These are phyloP conservation scores for Drosophila maculinotata DNA, from an alignment of 2,888 invertebrate genomes.

Conservation along the genomic window DNA sequence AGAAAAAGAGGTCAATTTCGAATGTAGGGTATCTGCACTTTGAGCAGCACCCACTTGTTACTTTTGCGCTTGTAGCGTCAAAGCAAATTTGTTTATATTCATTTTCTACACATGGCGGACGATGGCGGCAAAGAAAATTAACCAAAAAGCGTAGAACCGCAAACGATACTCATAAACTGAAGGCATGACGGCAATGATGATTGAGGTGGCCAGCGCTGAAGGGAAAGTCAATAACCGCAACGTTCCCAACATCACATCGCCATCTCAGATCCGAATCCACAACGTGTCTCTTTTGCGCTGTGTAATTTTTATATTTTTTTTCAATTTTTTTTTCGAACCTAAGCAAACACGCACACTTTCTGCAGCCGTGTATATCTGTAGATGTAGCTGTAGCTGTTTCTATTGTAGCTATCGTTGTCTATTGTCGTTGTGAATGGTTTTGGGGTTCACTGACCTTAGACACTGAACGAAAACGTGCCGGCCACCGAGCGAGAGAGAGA, in stretches of 20 bases:
- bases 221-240: conserved; percentile 66
- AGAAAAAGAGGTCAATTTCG: no score
- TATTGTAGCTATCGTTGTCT: no score
- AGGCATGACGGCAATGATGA: conserved; percentile 25
- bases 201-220: conserved; percentile 30
- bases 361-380: conserved; percentile 9
- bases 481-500: neutral
- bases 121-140: conserved; percentile 31
- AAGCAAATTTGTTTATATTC: conserved; percentile 63
- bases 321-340: conserved; percentile 56
- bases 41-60: conserved; percentile 1
- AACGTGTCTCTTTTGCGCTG: conserved; percentile 26
- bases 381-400: no score
- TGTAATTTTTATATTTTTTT: conserved; percentile 27
- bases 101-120: conserved; percentile 28
- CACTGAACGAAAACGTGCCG: conserved; percentile 28
- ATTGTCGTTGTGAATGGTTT: conserved; percentile 13
- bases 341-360: conserved; percentile 70
- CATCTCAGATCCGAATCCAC: conserved; percentile 9
- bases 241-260: conserved; percentile 40
- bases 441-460: conserved; percentile 70
- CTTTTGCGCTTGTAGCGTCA: conserved; percentile 17
- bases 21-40: neutral
- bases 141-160: conserved; percentile 33
- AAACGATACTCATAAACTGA: conserved; percentile 17